These are phyloP conservation scores for Takifugu bimaculatus DNA, from an alignment of 2,113 vertebrate species.

Conservation along the genomic window DNA sequence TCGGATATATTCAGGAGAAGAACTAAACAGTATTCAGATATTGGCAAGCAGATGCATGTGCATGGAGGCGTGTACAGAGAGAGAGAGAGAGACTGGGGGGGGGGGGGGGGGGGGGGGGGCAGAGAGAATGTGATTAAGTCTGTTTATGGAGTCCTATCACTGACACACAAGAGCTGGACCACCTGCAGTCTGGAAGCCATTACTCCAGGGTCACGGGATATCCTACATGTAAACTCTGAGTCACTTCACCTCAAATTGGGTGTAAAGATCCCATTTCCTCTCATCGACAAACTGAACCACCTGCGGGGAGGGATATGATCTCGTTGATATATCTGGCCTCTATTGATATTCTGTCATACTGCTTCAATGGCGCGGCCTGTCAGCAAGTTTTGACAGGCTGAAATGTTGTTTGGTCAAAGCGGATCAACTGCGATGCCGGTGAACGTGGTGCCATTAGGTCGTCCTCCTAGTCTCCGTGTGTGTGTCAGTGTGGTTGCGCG, in stretches of 20 bases:
- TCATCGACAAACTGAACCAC: constrained; percentile 87
- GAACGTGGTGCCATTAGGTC: too few species aligned
- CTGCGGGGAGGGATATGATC: constrained; percentile 67
- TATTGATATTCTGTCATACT: constrained; percentile 33
- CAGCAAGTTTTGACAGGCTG: neutral
- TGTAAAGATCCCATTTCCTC: constrained; percentile 99
- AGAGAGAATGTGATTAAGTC: constrained; percentile 69
- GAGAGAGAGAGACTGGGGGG: neutral
- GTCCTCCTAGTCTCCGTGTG: too few species aligned
- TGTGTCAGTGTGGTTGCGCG: too few species aligned
- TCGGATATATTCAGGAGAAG: constrained; percentile 5
- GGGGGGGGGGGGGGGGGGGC: neutral
- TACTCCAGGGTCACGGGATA: constrained; percentile 91
- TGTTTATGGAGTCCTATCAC: constrained; percentile 76
- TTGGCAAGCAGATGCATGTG: too few species aligned
- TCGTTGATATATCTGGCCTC: constrained; percentile 34
- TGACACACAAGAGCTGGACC: constrained; percentile 82
- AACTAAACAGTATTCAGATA: neutral
- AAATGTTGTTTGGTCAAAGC: neutral
- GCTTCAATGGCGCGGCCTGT: constrained; percentile 8
- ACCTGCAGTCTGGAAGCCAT: constrained; percentile 97
- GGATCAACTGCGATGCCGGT: neutral
- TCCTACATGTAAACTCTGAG: constrained; percentile 93
- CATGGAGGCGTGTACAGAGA: constrained; percentile 1
- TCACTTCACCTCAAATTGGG: constrained; percentile 99